These are phyloP conservation scores for Melinopterus prodromus DNA, from an alignment of 2,888 invertebrate genomes.

Conservation along the genomic window DNA sequence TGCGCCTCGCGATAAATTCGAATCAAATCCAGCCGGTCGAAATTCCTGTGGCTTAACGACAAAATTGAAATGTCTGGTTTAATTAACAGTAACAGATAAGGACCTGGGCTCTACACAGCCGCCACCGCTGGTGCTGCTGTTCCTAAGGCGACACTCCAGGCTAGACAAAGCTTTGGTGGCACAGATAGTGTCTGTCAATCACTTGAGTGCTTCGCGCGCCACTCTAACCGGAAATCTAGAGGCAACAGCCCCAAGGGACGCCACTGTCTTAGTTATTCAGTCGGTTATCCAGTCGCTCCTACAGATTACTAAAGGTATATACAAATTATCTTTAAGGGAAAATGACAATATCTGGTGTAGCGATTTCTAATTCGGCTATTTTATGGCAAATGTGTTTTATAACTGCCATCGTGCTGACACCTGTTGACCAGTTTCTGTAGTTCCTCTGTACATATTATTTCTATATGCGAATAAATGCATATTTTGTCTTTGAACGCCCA, in stretches of 20 bases:
- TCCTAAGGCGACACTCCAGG: constrained; percentile 31
- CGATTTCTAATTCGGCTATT: too few relatives aligned
- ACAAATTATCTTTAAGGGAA: too few relatives aligned
- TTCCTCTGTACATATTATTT: too few relatives aligned
- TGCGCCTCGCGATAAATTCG: constrained; percentile 6
- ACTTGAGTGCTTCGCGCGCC: constrained; percentile 24
- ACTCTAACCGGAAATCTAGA: background rate
- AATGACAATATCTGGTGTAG: too few relatives aligned
- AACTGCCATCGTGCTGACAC: too few relatives aligned
- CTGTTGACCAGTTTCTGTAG: too few relatives aligned
- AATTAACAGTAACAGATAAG: constrained; percentile 38
- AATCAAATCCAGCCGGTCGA: constrained; percentile 18
- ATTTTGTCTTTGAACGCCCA: too few relatives aligned
- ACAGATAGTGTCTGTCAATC: constrained; percentile 41
- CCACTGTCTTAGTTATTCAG: background rate
- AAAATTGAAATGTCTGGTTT: constrained; percentile 38
- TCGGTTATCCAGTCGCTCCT: background rate
- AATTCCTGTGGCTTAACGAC: constrained; percentile 33
- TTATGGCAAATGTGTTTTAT: too few relatives aligned
- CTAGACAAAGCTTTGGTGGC: constrained; percentile 30
- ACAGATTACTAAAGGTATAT: background rate
- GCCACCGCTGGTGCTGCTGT: constrained; percentile 16
- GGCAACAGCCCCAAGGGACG: background rate
- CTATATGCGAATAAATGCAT: too few relatives aligned
- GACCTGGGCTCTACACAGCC: constrained; percentile 9